These are phyloP conservation scores for Drosophila kohkoa DNA, from an alignment of 1,140 invertebrate genomes.

Conservation along the genomic window DNA sequence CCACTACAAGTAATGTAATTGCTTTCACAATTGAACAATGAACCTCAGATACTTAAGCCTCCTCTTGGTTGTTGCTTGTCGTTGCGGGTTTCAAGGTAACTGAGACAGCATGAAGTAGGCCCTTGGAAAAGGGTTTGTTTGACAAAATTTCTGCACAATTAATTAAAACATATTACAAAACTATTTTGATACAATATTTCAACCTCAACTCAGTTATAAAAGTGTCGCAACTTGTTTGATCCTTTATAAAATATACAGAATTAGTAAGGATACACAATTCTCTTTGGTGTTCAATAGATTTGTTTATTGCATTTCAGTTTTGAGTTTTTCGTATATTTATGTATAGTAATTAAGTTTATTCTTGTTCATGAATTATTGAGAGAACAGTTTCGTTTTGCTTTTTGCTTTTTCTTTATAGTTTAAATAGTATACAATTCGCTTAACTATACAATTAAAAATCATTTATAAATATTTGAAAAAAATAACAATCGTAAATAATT, in stretches of 20 bases:
- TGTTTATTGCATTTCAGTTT: conserved; percentile 77
- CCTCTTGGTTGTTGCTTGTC: background rate
- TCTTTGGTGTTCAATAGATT: conserved; percentile 76
- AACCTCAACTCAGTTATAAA: too few relatives aligned
- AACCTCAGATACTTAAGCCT: conserved; percentile 50
- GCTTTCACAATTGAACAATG: conserved; percentile 70
- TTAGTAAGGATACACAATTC: background rate
- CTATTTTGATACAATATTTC: too few relatives aligned
- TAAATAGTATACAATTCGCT: conserved; percentile 81
- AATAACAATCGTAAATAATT: conserved; percentile 33
- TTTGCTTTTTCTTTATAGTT: conserved; percentile 38
- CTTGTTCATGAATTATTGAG: conserved; percentile 79
- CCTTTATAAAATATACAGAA: too few relatives aligned
- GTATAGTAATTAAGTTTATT: conserved; percentile 62
- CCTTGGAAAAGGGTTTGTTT: background rate
- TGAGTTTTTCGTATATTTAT: conserved; percentile 62
- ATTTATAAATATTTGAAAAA: conserved; percentile 55
- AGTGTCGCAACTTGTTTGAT: background rate
- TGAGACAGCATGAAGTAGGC: background rate
- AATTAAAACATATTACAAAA: too few relatives aligned
- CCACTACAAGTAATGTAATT: conserved; percentile 63
- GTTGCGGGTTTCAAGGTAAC: conserved; percentile 7
- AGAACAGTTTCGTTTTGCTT: conserved; percentile 64
- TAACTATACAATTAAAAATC: conserved; percentile 81
- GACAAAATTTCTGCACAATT: too few relatives aligned